Percentiles rank a stretch among this genome's conserved stretches.
Conservation (phyloP, 2,113 vertebrate species). For the Eupsittula cactorum region DNA sequence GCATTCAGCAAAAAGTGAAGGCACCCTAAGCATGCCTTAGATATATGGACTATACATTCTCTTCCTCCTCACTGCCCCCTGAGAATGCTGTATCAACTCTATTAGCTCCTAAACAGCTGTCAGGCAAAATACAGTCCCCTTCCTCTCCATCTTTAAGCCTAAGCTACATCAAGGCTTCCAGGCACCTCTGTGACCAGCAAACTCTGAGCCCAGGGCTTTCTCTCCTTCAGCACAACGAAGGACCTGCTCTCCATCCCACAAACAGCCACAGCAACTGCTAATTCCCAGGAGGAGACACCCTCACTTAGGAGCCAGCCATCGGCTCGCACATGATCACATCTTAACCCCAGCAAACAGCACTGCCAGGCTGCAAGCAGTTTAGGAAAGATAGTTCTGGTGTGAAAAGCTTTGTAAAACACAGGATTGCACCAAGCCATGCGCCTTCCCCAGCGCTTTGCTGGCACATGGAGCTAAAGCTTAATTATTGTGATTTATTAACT, state of each 20-base stretch:
- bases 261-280: not conserved
- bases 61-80: not conserved
- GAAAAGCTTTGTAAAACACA: not conserved
- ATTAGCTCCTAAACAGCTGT: not conserved
- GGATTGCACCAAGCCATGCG: not conserved
- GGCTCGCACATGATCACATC: not conserved
- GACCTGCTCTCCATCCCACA: not conserved
- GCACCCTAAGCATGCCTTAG: rapidly evolving
- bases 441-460: not conserved
- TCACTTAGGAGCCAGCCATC: not conserved
- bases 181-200: not conserved
- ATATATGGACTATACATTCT: rapidly evolving
- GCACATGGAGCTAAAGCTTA: conserved; percentile 34
- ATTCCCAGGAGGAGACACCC: not conserved
- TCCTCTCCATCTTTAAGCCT: not conserved
- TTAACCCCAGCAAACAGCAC: not conserved
- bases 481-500: conserved; percentile 67
- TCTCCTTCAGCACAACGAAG: not conserved
- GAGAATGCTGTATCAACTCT: not conserved
- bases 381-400: not conserved
- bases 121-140: not conserved
- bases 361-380: rapidly evolving
- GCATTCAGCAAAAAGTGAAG: not conserved
- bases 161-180: not conserved
- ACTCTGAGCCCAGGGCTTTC: not conserved